phyloP scores from a whole-genome alignment of 2,113 vertebrate genomes.

The Malurus cyaneus region DNA sequence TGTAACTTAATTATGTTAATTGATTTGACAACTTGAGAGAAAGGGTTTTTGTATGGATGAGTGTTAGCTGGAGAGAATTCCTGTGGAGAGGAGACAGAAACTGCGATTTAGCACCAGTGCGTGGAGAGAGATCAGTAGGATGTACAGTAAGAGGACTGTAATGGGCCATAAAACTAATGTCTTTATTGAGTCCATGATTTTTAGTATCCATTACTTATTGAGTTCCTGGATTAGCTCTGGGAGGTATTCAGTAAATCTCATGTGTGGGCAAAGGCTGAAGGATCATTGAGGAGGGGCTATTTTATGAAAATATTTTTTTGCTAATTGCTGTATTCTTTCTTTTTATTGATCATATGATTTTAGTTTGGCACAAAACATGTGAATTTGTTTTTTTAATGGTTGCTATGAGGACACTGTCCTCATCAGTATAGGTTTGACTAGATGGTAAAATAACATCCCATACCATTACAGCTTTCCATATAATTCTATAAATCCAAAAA shows the following conservation, averaged over 20 bases:
- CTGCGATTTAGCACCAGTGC: background rate
- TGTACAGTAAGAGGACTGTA: constrained; percentile 46
- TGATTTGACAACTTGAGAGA: constrained; percentile 41
- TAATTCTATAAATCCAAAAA: background rate
- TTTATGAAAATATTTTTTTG: background rate
- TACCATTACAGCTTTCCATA: background rate
- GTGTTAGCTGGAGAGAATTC: constrained; percentile 46
- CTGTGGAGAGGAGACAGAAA: constrained; percentile 35
- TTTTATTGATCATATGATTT: constrained; percentile 16
- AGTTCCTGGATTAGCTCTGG: constrained; percentile 20
- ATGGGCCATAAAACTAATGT: constrained; percentile 61
- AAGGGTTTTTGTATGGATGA: constrained; percentile 3
- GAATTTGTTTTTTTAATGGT: background rate
- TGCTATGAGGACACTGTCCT: background rate
- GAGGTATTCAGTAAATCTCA: constrained; percentile 10
- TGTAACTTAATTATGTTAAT: constrained; percentile 55
- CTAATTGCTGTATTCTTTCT: background rate
- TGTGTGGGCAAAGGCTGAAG: background rate
- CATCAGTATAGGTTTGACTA: background rate
- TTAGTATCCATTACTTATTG: constrained; percentile 60
- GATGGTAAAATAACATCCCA: background rate
- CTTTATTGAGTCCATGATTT: constrained; percentile 60
- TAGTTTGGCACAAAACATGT: background rate
- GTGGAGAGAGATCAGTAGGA: constrained; percentile 31
- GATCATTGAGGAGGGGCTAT: background rate